A percentile compares a stretch with the other conserved stretches of the same genome.
phyloP scores from a whole-genome alignment of 2,797 vertebrate genomes.

The Serranus cabrilla region DNA sequence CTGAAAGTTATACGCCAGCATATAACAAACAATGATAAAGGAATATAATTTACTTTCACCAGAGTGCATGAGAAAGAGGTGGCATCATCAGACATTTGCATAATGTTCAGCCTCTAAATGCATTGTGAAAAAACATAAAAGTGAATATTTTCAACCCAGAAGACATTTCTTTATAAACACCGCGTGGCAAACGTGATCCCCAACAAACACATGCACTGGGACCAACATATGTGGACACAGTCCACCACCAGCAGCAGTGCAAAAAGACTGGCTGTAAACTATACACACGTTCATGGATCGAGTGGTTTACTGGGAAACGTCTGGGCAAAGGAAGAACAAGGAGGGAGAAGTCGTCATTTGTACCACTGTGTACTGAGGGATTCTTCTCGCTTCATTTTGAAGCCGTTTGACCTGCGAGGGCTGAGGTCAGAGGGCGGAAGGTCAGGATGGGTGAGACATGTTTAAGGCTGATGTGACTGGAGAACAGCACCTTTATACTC shows the following conservation, averaged over 20 bases:
- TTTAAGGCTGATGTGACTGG: neutral
- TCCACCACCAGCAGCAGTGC: slow-evolving; percentile 22
- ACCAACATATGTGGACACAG: neutral
- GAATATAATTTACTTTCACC: neutral
- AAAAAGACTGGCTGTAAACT: slow-evolving; percentile 8
- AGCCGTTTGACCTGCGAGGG: slow-evolving; percentile 78
- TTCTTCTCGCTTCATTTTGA: slow-evolving; percentile 76
- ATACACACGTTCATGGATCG: slow-evolving; percentile 51
- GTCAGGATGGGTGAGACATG: slow-evolving; percentile 26
- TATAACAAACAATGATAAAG: neutral
- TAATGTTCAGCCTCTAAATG: neutral
- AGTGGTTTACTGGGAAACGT: slow-evolving; percentile 49
- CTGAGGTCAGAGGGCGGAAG: slow-evolving; percentile 70
- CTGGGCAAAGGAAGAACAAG: slow-evolving; percentile 43
- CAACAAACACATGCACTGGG: slow-evolving; percentile 22
- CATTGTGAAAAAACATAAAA: neutral
- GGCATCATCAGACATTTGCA: neutral
- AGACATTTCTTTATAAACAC: slow-evolving; percentile 16
- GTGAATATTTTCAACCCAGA: neutral
- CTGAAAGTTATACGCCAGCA: neutral
- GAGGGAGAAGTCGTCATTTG: slow-evolving; percentile 62
- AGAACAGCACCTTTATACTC: neutral
- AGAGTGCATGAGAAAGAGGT: neutral
- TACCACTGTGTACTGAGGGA: slow-evolving; percentile 67
- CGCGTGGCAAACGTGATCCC: slow-evolving; percentile 37